These are phyloP conservation scores for Dipodomys merriami DNA, from an alignment of 2,113 vertebrate species.

Conservation along the genomic window DNA sequence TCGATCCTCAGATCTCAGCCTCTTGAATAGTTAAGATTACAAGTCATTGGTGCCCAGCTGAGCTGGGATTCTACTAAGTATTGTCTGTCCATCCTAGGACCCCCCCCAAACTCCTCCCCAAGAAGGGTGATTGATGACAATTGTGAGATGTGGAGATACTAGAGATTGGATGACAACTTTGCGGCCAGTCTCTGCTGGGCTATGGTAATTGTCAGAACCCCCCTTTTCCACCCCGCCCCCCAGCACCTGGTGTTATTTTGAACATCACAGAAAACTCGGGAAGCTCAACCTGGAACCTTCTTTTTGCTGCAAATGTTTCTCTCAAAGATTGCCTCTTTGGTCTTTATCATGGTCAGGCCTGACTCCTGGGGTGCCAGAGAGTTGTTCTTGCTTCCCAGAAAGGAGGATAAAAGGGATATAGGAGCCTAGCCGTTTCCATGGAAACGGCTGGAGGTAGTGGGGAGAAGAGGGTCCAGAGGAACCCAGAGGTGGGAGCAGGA, in stretches of 20 bases:
- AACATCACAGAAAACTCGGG: conserved; percentile 63
- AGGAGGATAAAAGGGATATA: conserved; percentile 70
- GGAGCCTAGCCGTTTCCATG: conserved; percentile 79
- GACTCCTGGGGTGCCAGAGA: conserved; percentile 34
- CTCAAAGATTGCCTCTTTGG: conserved; percentile 58
- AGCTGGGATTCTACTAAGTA: too few relatives aligned
- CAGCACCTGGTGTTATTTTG: conserved; percentile 61
- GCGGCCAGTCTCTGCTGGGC: background rate
- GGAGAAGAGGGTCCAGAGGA: conserved; percentile 57
- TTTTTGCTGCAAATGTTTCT: conserved; percentile 56
- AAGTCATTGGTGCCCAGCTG: background rate
- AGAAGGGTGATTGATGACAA: background rate
- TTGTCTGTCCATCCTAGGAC: background rate
- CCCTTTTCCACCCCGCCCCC: background rate
- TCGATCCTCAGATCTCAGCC: too few relatives aligned
- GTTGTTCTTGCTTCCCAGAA: conserved; percentile 69
- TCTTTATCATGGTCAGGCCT: conserved; percentile 70
- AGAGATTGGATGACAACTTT: background rate
- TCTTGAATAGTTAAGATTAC: too few relatives aligned
- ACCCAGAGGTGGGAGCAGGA: conserved; percentile 47
- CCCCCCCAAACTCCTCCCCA: background rate
- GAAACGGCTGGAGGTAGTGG: conserved; percentile 59
- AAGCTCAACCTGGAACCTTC: background rate
- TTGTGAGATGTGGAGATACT: background rate
- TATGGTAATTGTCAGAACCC: conserved; percentile 30